Evolutionary conservation across 2,888 invertebrate species (phyloP), one percentile per base, ranked within the genome.

Genomic region (Hetaerina titia): DNA sequence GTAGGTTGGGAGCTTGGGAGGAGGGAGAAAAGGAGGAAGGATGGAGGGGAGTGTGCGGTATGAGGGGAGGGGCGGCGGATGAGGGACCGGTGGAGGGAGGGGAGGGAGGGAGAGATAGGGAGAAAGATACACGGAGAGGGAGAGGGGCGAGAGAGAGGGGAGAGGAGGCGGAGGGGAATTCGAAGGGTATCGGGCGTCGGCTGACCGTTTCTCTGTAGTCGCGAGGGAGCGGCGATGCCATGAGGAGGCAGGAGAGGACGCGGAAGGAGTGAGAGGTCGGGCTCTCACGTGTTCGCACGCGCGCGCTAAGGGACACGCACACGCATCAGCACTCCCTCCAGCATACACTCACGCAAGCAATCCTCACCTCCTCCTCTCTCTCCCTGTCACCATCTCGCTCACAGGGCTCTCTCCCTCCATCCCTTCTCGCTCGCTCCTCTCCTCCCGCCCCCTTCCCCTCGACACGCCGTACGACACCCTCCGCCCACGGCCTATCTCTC

Each of bases 161-260:
- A n/a, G 31, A 11, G 58, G 90, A 60, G 58, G 60, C 58, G 13
- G 81, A 9, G 81, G 31, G 81, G 13, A 13, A 58, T 58, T 90
- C 90, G 90, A 69, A 74, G 92, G 74, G 64, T 74, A 92, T 92
- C 92, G 92, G 92, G 92, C 92, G 92, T 92, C 64, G 92, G 92
- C 92, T 92, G 92, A 92, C 92, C 92, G 92, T 56, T 74, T 92
- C 92, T 69, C 92, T 69, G 92, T 92, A 92, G 92, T 92, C 92
- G 92, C 92, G 92, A 92, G 92, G 92, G 92, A 92, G 92, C 92
- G 92, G 92, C 92, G 92, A 69, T 69, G 69, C 64, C 92, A 69
- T 56, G 56, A 92, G 92, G 92, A 92, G 92, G 92, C 69, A 64
- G 92, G 92, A 64, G 81, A 69, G 69, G 92, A 92, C 69, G 92